Evolutionary conservation across 1,140 invertebrate species (phyloP), one percentile per base, ranked within the genome.

Genomic region (Aphaenogaster floridana): DNA sequence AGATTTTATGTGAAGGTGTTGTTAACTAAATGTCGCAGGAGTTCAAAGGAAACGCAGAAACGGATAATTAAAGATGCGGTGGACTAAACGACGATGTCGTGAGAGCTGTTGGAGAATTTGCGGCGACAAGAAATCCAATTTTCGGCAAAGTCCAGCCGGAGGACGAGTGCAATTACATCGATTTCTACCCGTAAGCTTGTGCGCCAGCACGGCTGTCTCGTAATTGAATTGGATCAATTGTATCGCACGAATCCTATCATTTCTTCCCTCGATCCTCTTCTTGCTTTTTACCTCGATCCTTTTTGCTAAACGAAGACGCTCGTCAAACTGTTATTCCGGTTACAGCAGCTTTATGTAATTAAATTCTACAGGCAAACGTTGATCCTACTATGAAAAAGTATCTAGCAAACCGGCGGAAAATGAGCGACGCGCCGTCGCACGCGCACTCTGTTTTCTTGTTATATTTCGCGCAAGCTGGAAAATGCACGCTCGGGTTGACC

Each of bases 151-250:
- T n/a, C 48, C 17, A 17, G 34, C 5, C 9, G 48, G 63, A 76
- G 69, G 48, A 86, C 88, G 34, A 78, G 57, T 57, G 69, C 80
- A 89, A 90, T 90, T 89, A 77, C 88, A 79, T 42, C 88, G 84
- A 86, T 64, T 81, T 72, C 42, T 61, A 78, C 71, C 21, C 9
- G 89, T 77, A 78, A 90, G 57, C 84, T 28, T 61, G 85, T 66
- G 64, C 39, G 69, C 72, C 50, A 52, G 71, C 77, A 85, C 21
- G 84, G 54, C 63, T 81, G 76, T 21, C 71, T 68, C 68, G 66
- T 86, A 89, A 89, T 90, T 69, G 89, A 86, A 90, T 86, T 81
- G 86, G 86, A 89, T 90, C 74, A 59, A 90, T 90, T 89, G 83
- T 90, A 90, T 90, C 84, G 83, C 57, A n/a, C 17, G 76, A 52